Evolutionary conservation across 2,113 vertebrate genomes (phyloP).

Genomic region (Stictonetta naevosa): DNA sequence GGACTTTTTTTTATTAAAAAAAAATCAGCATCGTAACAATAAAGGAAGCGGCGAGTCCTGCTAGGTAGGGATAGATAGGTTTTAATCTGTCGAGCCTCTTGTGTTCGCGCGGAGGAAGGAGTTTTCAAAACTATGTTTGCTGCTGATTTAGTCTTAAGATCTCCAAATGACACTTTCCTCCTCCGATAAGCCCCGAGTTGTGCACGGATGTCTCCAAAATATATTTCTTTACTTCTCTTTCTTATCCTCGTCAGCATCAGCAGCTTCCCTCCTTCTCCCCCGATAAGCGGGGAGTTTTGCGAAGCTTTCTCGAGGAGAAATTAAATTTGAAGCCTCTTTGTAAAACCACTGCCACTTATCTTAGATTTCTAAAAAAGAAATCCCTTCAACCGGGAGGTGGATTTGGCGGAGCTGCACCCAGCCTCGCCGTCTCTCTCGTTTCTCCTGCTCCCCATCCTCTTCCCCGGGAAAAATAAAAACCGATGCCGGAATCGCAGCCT

Average conservation of each 20-base stretch:
- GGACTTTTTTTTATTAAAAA: background rate
- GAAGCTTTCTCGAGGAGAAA: background rate
- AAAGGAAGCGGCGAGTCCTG: background rate
- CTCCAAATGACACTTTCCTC: background rate
- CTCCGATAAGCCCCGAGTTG: background rate
- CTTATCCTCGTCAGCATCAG: background rate
- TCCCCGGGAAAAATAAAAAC: background rate
- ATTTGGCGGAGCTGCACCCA: background rate
- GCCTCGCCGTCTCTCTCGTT: background rate
- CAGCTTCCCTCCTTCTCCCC: background rate
- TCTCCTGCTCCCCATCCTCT: background rate
- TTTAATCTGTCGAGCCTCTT: background rate
- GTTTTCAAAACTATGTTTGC: conserved; percentile 55
- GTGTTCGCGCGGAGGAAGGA: conserved; percentile 6
- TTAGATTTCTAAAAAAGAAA: background rate
- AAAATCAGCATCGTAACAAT: background rate
- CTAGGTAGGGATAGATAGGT: background rate
- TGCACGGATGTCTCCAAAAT: conserved; percentile 3
- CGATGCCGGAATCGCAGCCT: background rate
- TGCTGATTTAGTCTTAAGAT: conserved; percentile 13
- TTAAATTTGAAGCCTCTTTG: background rate
- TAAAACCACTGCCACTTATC: background rate
- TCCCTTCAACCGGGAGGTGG: background rate
- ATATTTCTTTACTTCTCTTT: background rate
- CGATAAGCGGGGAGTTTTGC: conserved; percentile 10